Base-by-base conservation (phyloP, 2,888 invertebrate species). In the Cephus spinipes region DNA sequence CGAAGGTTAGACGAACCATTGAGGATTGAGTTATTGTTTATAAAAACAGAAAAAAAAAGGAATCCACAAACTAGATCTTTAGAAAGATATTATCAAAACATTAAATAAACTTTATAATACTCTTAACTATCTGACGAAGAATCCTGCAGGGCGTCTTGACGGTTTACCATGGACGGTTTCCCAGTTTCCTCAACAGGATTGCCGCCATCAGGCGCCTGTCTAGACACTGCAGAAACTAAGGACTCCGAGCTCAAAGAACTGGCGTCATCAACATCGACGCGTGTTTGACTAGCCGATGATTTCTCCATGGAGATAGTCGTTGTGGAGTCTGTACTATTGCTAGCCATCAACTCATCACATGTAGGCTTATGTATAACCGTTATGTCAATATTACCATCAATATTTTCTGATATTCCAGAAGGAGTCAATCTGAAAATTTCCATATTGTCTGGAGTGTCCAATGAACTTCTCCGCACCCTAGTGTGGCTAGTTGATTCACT, bases 171-270 rank as follows among this genome's bases (percentile, higher is more conserved):
- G 33, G 79, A 75, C 30, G 83, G 80, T 36, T 79, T 83, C 12
- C 75, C 81, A 23, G 84, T 76, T 82, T 91, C 90, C 79, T 91
- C 91, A 11, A 86, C 75, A 4, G 91, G 91, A 78, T 91, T 91
- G 0, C 91, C 90, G 31, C 91, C 91, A 73, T 91, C 91, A 12
- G 91, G 91, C 4, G 91, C 91, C 85, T 91, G 91, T 76, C 91
- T 86, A 11, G 90, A 89, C 23, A 87, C 82, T n/a, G 83, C 87
- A 30, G 87, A 85, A 32, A 87, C 83, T 11, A 89, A 87, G 9
- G 85, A 85, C 76, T 86, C 86, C 9, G 87, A 84, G 36, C 83
- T 84, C 55, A 85, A 78, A 2, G 83, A 85, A 79, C 80, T 82
- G 55, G 83, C 83, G 76, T 86, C 86, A 74, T 84, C 80, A 15